phyloP scores from a whole-genome alignment of 2,888 invertebrate species.

The Charanyca ferruginea region DNA sequence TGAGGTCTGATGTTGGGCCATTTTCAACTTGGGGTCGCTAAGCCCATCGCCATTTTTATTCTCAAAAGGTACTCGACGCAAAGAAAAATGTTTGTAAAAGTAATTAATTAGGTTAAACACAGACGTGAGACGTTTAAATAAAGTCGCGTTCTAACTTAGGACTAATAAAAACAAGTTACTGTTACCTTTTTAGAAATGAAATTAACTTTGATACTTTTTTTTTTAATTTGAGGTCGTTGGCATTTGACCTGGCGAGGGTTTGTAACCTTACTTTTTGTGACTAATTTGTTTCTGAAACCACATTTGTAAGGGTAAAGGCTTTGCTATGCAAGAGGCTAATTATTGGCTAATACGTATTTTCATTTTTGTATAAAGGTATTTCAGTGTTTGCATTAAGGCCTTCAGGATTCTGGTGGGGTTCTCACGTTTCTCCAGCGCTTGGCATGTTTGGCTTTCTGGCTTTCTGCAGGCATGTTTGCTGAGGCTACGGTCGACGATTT shows the following conservation, averaged over 20 bases:
- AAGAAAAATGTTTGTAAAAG: conserved; percentile 45
- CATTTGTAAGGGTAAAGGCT: no score
- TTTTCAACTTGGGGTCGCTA: conserved; percentile 44
- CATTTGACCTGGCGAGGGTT: conserved; percentile 10
- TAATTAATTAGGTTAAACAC: conserved; percentile 51
- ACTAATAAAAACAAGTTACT: conserved; percentile 40
- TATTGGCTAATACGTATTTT: no score
- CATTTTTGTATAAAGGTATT: no score
- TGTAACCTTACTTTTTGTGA: not conserved
- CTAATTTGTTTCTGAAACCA: not conserved
- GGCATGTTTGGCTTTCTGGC: no score
- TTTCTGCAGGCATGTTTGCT: no score
- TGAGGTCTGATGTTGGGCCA: conserved; percentile 38
- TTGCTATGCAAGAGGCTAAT: no score
- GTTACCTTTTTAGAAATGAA: conserved; percentile 23
- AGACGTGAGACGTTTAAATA: conserved; percentile 41
- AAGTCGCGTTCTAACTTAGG: conserved; percentile 34
- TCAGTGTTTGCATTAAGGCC: no score
- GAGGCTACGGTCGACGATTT: no score
- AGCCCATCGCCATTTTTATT: conserved; percentile 38
- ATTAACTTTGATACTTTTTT: conserved; percentile 11
- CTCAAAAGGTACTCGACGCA: conserved; percentile 6
- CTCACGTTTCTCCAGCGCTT: no score
- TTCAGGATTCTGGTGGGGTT: no score
- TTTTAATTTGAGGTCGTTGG: not conserved